Base-by-base conservation (phyloP, 1,140 invertebrate genomes). In the Drosophila watanabei region DNA sequence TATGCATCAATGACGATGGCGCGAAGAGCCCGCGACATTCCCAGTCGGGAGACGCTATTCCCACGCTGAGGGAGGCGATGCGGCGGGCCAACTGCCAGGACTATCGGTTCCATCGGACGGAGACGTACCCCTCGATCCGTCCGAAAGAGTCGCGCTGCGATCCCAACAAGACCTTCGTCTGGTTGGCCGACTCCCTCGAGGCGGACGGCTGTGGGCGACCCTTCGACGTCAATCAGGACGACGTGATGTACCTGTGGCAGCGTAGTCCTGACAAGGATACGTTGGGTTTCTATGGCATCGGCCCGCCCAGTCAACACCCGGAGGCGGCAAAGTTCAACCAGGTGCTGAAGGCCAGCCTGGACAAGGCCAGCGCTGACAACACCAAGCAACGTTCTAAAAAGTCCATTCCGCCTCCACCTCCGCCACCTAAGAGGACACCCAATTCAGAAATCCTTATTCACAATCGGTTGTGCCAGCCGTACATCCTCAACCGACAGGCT, bases 251-350 rank as follows among this genome's bases (percentile, higher is more conserved):
- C 18, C 37, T 60, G 6, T 86, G 83, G 83, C 68, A 69, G 30
- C 75, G 76, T 2, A 64, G 46, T 32, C 83, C 79, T 5, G 35
- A 63, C n/a, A 87, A 86, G 43, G 39, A 86, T 9, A 59, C 79
- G 9, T 52, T 86, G 49, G 48, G 64, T 16, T 75, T 51, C 13
- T 86, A 86, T 54, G 83, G 83, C 24, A 43, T 86, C 11, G 46
- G 28, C 2, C 18, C 65, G 9, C 16, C 59, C 28, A 39, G 8
- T 30, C 18, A 46, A 14, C 39, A 49, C 32, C 73, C 79, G 14
- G 83, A 82, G 0, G 64, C 76, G n/a, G 10, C 49, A 4, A n/a
- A n/a, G 6, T 86, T 72, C 18, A 79, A 87, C 39, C 18, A 41
- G 20, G 41, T 46, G 37, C 16, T 86, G 0, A 14, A 16, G 5